These are phyloP conservation scores for Pandemis heparana DNA, from an alignment of 2,888 invertebrate species.

Conservation along the genomic window DNA sequence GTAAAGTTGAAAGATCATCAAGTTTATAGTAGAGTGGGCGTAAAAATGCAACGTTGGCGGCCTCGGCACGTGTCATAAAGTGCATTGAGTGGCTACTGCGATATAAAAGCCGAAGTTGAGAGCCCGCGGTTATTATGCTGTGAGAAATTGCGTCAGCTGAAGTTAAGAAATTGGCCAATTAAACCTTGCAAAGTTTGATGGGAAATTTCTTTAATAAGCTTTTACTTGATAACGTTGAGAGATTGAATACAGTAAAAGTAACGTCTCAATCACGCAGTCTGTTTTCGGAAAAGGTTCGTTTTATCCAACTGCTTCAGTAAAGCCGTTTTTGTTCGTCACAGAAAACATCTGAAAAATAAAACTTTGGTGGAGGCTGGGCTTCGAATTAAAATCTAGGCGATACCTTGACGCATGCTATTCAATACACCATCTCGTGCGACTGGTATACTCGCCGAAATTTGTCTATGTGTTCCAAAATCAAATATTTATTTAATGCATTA, in stretches of 20 bases:
- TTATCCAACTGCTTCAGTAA: background rate
- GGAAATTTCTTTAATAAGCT: constrained; percentile 29
- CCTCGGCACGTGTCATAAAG: constrained; percentile 49
- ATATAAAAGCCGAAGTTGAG: constrained; percentile 36
- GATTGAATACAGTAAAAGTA: constrained; percentile 24
- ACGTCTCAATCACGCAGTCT: constrained; percentile 1
- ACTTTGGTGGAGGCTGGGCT: no score
- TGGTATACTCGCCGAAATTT: no score
- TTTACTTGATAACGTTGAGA: constrained; percentile 15
- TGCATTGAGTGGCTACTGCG: constrained; percentile 41
- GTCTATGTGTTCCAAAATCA: no score
- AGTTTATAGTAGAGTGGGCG: constrained; percentile 54
- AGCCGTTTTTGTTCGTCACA: background rate
- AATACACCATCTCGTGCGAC: no score
- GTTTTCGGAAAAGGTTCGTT: background rate
- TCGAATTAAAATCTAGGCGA: no score
- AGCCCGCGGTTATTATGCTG: constrained; percentile 33
- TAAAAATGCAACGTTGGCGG: constrained; percentile 50
- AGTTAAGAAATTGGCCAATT: constrained; percentile 41
- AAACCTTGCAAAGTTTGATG: constrained; percentile 36
- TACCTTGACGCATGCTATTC: no score
- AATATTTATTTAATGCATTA: no score
- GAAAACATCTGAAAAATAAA: no score
- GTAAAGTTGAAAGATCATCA: constrained; percentile 59
- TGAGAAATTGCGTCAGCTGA: constrained; percentile 34